Base-by-base conservation (phyloP, 1,140 invertebrate genomes). In the Anastrepha obliqua region DNA sequence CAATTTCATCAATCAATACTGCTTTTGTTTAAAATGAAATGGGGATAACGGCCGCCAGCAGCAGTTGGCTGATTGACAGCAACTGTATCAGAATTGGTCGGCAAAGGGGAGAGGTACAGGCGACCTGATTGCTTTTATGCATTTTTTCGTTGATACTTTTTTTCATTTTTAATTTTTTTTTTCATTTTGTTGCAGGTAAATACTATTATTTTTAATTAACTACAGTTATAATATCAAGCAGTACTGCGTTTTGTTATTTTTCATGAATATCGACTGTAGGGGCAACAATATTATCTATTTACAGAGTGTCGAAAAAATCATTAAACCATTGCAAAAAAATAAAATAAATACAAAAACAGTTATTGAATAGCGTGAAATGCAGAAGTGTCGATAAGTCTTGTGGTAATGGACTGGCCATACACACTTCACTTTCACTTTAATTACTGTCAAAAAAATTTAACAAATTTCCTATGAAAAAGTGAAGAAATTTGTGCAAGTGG, bases 351-450 rank as follows among this genome's bases (percentile, higher is more conserved):
- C 17, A 81, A 51, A 55, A 81, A 29, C 5, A 20, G 13, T 0
- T 44, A 8, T 3, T 39, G 47, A 20, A 47, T 42, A 39, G 29
- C 13, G 64, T 67, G 64, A 39, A 42, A 39, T 13, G 64, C 20
- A 39, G 11, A 67, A 67, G 39, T 42, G 39, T 9, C 20, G 29
- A 67, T 13, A 39, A 67, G 64, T 42, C 9, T 42, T 67, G 1
- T 4, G 67, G 42, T 74, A 44, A 74, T 74, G 67, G 39, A 74
- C 44, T 44, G 39, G 17, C 1, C 42, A 74, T 74, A 42, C 17
- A 42, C 39, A 74, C 39, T 74, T 74, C 17, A 74, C 67, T 47
- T 74, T 74, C 44, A 74, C 67, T 74, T 44, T 74, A 74, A 74
- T 74, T 39, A 44, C 67, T 47, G 42, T 74, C 44, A 2, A 67